These are phyloP conservation scores for Drosophila paramelanica DNA, from an alignment of 2,888 invertebrate genomes.

Conservation along the genomic window DNA sequence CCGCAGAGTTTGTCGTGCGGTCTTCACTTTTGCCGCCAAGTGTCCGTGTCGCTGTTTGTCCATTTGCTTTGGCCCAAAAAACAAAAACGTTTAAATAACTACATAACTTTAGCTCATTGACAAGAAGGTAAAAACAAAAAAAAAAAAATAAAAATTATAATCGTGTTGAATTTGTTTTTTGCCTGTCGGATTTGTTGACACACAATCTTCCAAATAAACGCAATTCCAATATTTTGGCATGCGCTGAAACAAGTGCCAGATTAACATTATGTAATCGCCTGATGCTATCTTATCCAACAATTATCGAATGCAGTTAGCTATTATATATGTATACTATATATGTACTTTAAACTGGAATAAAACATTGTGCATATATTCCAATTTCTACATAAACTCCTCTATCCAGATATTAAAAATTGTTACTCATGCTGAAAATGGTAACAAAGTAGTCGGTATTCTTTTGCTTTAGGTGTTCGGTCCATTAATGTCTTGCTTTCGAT, in stretches of 20 bases:
- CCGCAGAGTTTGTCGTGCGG: constrained; percentile 65
- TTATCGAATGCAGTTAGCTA: background rate
- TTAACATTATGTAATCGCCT: constrained; percentile 29
- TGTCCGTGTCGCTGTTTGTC: constrained; percentile 69
- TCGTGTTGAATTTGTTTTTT: constrained; percentile 50
- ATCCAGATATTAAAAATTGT: no score
- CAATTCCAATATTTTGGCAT: constrained; percentile 62
- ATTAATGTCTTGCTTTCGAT: constrained; percentile 75
- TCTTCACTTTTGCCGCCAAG: constrained; percentile 70
- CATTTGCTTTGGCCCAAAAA: constrained; percentile 63
- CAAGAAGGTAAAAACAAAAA: constrained; percentile 31
- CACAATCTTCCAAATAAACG: constrained; percentile 47
- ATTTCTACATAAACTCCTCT: no score
- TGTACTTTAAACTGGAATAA: no score
- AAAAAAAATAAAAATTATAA: background rate
- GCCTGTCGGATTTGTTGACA: constrained; percentile 51
- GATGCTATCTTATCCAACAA: constrained; percentile 1
- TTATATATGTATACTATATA: no score
- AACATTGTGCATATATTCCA: no score
- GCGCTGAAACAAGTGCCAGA: constrained; percentile 30
- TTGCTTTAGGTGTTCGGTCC: constrained; percentile 32
- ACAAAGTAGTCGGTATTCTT: constrained; percentile 3
- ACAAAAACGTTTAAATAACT: constrained; percentile 1
- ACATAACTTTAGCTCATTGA: constrained; percentile 30
- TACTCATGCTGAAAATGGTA: constrained; percentile 1